Evolutionary conservation across 2,797 vertebrate genomes (phyloP).

Genomic region (Hoplostethus atlanticus): DNA sequence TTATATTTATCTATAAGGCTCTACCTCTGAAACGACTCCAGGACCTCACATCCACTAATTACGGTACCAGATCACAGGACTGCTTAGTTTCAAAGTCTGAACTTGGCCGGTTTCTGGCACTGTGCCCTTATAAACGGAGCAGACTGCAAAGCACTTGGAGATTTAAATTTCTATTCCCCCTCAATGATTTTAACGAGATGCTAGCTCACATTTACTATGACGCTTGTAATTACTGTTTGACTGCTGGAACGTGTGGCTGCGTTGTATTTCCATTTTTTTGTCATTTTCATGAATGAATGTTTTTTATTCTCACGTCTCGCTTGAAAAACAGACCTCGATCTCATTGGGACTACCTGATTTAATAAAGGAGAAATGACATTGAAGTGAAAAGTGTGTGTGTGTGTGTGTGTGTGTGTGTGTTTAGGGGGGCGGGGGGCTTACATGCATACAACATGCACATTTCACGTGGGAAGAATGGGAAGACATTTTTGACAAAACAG

Average conservation of each 20-base stretch:
- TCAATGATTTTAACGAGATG: not conserved
- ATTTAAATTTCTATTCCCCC: not conserved
- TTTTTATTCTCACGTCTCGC: too few species aligned
- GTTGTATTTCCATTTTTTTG: too few species aligned
- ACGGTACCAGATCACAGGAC: constrained; percentile 17
- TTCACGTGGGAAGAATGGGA: constrained; percentile 10
- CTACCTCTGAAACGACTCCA: not conserved
- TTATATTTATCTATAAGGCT: constrained; percentile 4
- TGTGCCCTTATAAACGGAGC: constrained; percentile 18
- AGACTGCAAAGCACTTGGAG: not conserved
- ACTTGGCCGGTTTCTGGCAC: not conserved
- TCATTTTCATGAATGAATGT: too few species aligned
- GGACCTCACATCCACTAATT: constrained; percentile 21
- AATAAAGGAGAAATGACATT: not conserved
- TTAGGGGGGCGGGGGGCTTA: not conserved
- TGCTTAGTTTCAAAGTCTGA: not conserved
- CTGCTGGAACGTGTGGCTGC: too few species aligned
- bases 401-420: not conserved
- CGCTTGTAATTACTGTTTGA: too few species aligned
- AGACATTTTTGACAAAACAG: constrained; percentile 20
- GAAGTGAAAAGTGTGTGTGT: too few species aligned
- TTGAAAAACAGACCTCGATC: too few species aligned
- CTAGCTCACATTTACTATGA: too few species aligned
- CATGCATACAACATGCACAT: not conserved
- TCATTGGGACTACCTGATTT: too few species aligned